phyloP scores from a whole-genome alignment of 2,888 invertebrate species.

The Cordilura impudica region DNA sequence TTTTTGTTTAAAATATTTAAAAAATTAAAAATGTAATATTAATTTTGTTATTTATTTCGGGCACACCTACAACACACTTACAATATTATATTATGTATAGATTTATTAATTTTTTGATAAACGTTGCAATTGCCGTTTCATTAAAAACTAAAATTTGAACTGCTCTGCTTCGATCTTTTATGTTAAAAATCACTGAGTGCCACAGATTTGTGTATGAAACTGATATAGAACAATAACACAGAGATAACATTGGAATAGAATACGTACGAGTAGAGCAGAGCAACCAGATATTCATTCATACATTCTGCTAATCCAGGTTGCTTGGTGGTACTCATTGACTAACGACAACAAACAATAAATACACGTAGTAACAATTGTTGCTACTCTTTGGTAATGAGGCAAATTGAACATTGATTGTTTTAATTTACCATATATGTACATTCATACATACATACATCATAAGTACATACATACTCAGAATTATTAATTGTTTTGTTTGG shows the following conservation, averaged over 20 bases:
- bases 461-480: too few relatives aligned
- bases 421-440: background rate
- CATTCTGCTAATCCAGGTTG: background rate
- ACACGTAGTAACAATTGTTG: conserved; percentile 15
- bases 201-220: conserved; percentile 63
- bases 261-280: conserved; percentile 27
- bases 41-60: background rate
- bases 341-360: background rate
- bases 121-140: conserved; percentile 66
- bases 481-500: too few relatives aligned
- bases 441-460: too few relatives aligned
- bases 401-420: conserved; percentile 22
- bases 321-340: background rate
- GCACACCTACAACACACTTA: background rate
- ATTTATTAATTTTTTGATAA: conserved; percentile 8
- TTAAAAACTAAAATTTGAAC: conserved; percentile 75
- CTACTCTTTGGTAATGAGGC: conserved; percentile 6
- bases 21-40: background rate
- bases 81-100: background rate
- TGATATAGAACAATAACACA: conserved; percentile 2
- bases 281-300: conserved; percentile 13
- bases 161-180: conserved; percentile 75
- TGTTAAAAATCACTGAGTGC: conserved; percentile 74
- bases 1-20: too few relatives aligned
- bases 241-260: conserved; percentile 1